Evolutionary conservation across 2,113 vertebrate genomes (phyloP), one percentile per base, ranked within the genome.

Genomic region (Tonatia bakeri): DNA sequence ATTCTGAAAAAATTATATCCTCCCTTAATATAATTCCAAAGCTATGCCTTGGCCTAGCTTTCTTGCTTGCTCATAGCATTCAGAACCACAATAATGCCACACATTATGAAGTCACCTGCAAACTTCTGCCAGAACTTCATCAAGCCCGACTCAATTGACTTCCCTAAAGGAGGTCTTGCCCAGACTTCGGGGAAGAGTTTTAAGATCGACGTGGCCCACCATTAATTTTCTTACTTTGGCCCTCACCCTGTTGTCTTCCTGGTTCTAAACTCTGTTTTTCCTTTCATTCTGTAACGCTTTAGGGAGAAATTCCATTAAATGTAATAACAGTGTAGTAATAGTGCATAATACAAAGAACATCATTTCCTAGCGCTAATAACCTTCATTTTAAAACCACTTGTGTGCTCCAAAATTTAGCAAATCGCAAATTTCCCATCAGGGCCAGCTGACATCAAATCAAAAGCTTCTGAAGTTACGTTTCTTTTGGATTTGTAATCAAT

Each of bases 311-410:
- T 95, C 61, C 88, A 97, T 96, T 98, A 96, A 91, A 67, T 77
- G 89, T 73, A 93, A 94, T 94, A 94, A 95, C 64, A 77, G 81
- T 0, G 59, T 43, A 26, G 50, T 96, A 93, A 89, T n/a, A 84
- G 84, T 0, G 54, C 43, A 26, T 95, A 94, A 89, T 40, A 84
- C 95, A 97, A 97, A 67, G 95, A 84, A 95, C 4, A 84, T 59
- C 52, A 96, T 91, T 87, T 95, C 88, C 90, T 90, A 97, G 94
- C 72, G 31, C 81, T 97, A 92, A 91, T 95, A 96, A 93, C 96
- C 77, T 93, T 93, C 95, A 96, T 96, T 97, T 80, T 87, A 98
- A 97, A 97, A 50, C 24, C 73, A 43, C 85, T 97, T 96, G 56
- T 80, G 28, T 76, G 80, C 96, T 97, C 70, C 86, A 76, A 97